phyloP scores from a whole-genome alignment of 2,888 invertebrate species.

The Lasioglossum morio region DNA sequence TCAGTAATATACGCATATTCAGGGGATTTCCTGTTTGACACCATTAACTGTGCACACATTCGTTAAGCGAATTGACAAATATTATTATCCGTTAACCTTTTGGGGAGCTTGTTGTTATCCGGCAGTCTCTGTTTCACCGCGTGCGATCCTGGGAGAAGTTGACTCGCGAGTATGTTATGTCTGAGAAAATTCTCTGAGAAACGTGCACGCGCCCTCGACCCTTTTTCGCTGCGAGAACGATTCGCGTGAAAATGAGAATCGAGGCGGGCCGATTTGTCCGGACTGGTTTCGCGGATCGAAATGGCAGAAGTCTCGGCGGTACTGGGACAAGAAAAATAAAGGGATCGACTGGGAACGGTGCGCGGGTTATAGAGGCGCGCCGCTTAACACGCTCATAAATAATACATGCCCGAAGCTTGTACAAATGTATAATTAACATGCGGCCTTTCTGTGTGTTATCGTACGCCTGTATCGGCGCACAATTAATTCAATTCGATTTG shows the following conservation, averaged over 20 bases:
- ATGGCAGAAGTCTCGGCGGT: neutral
- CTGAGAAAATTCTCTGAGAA: neutral
- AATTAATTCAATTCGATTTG: conserved; percentile 21
- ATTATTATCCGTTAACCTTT: neutral
- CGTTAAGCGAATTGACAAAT: conserved; percentile 2
- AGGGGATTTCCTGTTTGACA: conserved; percentile 1
- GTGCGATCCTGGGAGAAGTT: neutral
- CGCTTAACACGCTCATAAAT: conserved; percentile 1
- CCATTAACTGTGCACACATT: conserved; percentile 1
- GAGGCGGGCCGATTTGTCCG: neutral
- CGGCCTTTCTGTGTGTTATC: conserved; percentile 14
- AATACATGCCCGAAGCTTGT: conserved; percentile 8
- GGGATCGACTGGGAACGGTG: neutral
- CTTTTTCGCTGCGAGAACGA: neutral
- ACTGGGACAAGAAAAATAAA: conserved; percentile 3
- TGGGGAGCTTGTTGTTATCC: neutral
- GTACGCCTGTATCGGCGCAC: neutral
- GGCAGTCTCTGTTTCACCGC: neutral
- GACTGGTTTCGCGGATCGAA: neutral
- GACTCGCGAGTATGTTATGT: neutral
- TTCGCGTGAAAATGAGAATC: neutral
- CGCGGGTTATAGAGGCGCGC: neutral
- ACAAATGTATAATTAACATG: conserved; percentile 15
- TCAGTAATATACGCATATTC: neutral
- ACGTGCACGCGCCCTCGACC: neutral